Base-by-base conservation (phyloP, 2,888 invertebrate genomes). In the Macropis europaea region DNA sequence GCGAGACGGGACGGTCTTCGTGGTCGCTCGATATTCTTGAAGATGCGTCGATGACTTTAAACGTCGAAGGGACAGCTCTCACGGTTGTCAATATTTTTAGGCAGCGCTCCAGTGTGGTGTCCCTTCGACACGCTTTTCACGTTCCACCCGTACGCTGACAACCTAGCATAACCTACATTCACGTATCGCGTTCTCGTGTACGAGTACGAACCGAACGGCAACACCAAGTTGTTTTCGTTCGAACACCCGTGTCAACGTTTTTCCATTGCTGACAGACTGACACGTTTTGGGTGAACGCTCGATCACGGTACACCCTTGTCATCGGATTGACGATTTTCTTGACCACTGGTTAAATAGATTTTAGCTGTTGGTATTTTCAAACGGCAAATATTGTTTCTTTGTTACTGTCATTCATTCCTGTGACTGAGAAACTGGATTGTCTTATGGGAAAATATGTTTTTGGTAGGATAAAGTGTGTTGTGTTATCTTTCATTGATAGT, bases 31-130 rank as follows among this genome's bases (percentile, higher is more conserved):
- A 7, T 3, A 30, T 40, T 30, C 34, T 62, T 62, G 47, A 52
- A 40, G 56, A 34, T 36, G 45, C 45, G 40, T 57, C 26, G 28
- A 43, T 52, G 34, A 6, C 15, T 9, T 34, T 9, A 61, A 61
- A 15, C 28, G 34, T 34, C 22, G 19, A 34, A 42, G 26, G 32
- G 34, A 42, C 61, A 73, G 24, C 50, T 50, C 43, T 36, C 42
- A 42, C 30, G 42, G 38, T 63, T 72, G 66, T 69, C 72, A 71
- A 76, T 76, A 76, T 75, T 71, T 60, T 80, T 66, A 67, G 67
- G 50, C 56, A 68, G 34, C 47, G 50, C 56, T 54, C 59, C 22
- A 24, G 60, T 24, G 38, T 22, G 15, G 52, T n/a, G 53, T 47
- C 34, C 42, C 48, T 2, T 45, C 15, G 45, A 57, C 52, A 45